Evolutionary conservation across 2,797 vertebrate genomes (phyloP).

Genomic region (Geotrypetes seraphini): DNA sequence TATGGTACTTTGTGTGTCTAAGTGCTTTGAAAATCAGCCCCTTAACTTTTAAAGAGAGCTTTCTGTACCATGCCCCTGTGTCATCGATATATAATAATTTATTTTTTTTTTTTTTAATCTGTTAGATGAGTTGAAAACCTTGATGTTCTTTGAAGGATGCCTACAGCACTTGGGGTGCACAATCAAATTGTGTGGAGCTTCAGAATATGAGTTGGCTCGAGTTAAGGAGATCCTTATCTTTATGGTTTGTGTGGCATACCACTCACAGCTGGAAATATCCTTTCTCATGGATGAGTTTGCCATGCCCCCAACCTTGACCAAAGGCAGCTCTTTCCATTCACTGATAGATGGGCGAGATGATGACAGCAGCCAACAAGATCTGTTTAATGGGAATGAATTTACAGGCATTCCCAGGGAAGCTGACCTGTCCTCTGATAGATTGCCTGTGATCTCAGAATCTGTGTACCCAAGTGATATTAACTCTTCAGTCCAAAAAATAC

Average conservation of each 20-base stretch:
- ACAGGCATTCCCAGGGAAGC: conserved; percentile 38
- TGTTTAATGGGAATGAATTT: conserved; percentile 37
- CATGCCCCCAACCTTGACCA: conserved; percentile 82
- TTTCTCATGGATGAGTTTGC: conserved; percentile 98
- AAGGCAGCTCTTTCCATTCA: conserved; percentile 73
- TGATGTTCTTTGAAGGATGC: conserved; percentile 98
- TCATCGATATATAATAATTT: no score
- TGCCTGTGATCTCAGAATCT: conserved; percentile 36
- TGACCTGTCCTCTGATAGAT: conserved; percentile 38
- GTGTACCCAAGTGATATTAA: conserved; percentile 33
- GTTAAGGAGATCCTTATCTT: conserved; percentile 94
- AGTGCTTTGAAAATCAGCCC: no score
- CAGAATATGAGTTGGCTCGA: conserved; percentile 83
- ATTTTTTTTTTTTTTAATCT: neutral
- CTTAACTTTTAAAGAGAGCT: no score
- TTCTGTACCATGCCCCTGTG: no score
- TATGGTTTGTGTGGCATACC: conserved; percentile 94
- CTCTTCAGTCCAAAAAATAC: conserved; percentile 29
- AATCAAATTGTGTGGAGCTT: conserved; percentile 84
- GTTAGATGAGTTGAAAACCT: conserved; percentile 79
- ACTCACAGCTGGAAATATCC: conserved; percentile 96
- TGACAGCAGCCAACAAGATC: conserved; percentile 30
- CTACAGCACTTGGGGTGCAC: conserved; percentile 86
- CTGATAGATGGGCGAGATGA: conserved; percentile 67
- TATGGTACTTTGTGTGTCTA: no score